Base-by-base conservation (phyloP, 2,797 vertebrate species). In the Eutrigla gurnardus region DNA sequence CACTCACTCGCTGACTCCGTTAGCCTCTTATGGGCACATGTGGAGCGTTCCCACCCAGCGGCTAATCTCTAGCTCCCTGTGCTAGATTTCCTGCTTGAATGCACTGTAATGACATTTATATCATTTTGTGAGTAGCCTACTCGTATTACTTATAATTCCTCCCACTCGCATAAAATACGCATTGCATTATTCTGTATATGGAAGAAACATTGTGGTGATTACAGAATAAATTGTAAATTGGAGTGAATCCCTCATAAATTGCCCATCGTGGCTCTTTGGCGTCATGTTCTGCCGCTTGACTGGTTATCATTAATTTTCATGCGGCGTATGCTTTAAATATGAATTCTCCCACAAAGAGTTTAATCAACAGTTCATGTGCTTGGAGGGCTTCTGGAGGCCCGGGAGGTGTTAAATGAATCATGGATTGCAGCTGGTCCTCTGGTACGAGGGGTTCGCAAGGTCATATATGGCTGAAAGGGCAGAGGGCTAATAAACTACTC, bases 31-130 rank as follows among this genome's bases (percentile, higher is more conserved):
- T 86, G 88, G 89, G 85, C 85, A 90, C 86, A 88, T 86, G 87
- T 85, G 76, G 88, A 89, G 86, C 89, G 35, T 89, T 89, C 81
- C 84, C 88, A 71, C 91, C 92, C 91, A 89, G 86, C 75, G 87
- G 89, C 92, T 88, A 91, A 89, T 93, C 87, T 92, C 90, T 73
- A 65, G 76, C 79, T 92, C 89, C 91, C 83, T 89, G 84, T 85
- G 86, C 91, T 91, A 92, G 86, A 93, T 92, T 90, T 88, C 82
- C 70, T 89, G 93, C 92, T 91, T 91, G 83, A 92, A 88, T 91
- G 93, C 89, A 90, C 90, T 86, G 78, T 94, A 94, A 94, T 94
- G 91, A 93, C 90, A 93, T 93, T 94, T 90, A 89, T 91, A 91
- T 92, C 80, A 83, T 89, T 92, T 87, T 90, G 86, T 80, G 81